Percentiles rank a stretch among this genome's conserved stretches.
Conservation (phyloP, 1,140 invertebrate genomes). For the Hyphantria cunea region DNA sequence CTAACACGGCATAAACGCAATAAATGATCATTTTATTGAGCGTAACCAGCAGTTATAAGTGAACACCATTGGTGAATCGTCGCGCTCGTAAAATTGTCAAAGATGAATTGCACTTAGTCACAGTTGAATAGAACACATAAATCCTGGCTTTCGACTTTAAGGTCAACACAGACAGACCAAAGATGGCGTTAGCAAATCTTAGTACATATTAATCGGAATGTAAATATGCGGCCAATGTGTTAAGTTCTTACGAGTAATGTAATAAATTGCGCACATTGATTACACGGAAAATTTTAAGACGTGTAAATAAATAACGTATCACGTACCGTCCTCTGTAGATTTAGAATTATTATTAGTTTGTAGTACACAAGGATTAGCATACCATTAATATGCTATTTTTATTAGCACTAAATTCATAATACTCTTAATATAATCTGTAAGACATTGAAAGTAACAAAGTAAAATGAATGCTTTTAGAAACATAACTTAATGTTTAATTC, state of each 20-base stretch:
- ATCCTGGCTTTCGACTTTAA: constrained; percentile 28
- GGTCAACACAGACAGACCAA: constrained; percentile 14
- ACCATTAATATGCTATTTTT: too few relatives aligned
- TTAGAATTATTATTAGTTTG: too few relatives aligned
- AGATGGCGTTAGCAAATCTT: constrained; percentile 20
- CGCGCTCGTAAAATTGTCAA: constrained; percentile 35
- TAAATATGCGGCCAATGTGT: constrained; percentile 14
- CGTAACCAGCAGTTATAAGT: constrained; percentile 38
- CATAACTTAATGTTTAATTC: too few relatives aligned
- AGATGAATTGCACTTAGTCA: constrained; percentile 31
- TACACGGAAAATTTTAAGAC: too few relatives aligned
- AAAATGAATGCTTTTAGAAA: too few relatives aligned
- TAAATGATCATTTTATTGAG: constrained; percentile 41
- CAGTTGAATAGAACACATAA: constrained; percentile 36
- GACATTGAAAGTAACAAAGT: too few relatives aligned
- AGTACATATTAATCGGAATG: constrained; percentile 19
- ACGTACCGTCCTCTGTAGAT: too few relatives aligned
- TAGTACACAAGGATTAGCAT: too few relatives aligned
- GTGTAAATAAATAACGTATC: too few relatives aligned
- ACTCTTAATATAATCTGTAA: too few relatives aligned
- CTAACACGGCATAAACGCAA: constrained; percentile 22
- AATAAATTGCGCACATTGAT: too few relatives aligned
- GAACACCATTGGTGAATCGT: constrained; percentile 34
- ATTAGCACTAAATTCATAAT: too few relatives aligned
- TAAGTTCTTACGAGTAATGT: constrained; percentile 7